Conservation (phyloP, 1,140 invertebrate species). For the Tetraneura akinire region DNA sequence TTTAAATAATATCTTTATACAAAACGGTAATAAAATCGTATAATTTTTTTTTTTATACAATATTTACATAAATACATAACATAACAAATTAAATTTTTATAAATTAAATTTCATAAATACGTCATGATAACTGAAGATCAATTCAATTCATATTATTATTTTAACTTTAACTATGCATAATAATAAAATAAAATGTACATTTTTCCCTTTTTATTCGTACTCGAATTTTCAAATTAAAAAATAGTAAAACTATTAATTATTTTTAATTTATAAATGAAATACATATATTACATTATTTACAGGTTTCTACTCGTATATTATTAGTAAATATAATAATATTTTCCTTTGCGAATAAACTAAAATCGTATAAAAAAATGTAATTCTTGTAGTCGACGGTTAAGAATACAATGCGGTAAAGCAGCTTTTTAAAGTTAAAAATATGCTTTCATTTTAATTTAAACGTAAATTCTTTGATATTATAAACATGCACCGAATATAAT, state of each 20-base stretch:
- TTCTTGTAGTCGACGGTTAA: neutral
- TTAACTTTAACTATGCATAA: too few relatives aligned
- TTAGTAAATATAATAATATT: constrained; percentile 39
- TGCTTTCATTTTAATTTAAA: constrained; percentile 7
- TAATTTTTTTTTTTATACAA: too few relatives aligned
- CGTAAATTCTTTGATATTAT: neutral
- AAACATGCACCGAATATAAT: neutral
- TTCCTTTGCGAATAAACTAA: constrained; percentile 10
- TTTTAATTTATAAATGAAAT: neutral
- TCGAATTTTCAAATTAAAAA: neutral
- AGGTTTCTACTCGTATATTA: too few relatives aligned
- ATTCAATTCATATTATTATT: too few relatives aligned
- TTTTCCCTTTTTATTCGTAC: neutral
- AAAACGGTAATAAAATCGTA: too few relatives aligned
- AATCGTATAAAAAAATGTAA: constrained; percentile 36
- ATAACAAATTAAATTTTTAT: too few relatives aligned
- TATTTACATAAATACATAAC: too few relatives aligned
- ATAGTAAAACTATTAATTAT: neutral
- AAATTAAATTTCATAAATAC: too few relatives aligned
- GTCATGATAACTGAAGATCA: too few relatives aligned
- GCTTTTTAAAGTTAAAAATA: constrained; percentile 30
- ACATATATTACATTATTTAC: neutral
- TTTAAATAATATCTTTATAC: too few relatives aligned
- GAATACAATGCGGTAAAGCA: neutral
- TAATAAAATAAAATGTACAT: neutral